Conservation (phyloP, 2,888 invertebrate genomes). For the Busseola fusca region DNA sequence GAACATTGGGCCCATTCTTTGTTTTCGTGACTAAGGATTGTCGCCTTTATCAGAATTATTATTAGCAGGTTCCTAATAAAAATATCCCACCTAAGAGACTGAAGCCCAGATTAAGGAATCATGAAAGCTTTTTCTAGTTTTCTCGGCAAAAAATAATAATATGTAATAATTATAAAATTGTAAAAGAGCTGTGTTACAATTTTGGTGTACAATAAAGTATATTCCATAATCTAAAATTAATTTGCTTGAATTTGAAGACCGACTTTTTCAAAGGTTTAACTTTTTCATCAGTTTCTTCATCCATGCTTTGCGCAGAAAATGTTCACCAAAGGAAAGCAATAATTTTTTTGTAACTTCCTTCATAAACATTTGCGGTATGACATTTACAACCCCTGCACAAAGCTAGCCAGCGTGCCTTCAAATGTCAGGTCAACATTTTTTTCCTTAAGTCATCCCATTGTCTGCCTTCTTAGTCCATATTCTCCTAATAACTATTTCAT, state of each 20-base stretch:
- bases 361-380: constrained; percentile 27
- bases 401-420: constrained; percentile 4
- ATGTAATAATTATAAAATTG: background rate
- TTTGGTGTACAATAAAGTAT: background rate
- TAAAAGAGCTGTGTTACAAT: background rate
- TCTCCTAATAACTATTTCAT: background rate
- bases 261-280: background rate
- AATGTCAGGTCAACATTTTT: constrained; percentile 24
- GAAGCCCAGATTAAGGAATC: background rate
- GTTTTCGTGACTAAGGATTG: background rate
- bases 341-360: constrained; percentile 4
- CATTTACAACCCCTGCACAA: constrained; percentile 44
- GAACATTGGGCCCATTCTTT: constrained; percentile 9
- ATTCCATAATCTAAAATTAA: background rate
- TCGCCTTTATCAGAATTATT: background rate
- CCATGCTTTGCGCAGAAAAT: background rate
- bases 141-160: too few species aligned
- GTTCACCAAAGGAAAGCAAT: background rate
- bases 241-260: background rate
- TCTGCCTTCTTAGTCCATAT: background rate
- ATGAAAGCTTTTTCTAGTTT: background rate
- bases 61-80: background rate
- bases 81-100: background rate
- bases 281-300: background rate
- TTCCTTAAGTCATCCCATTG: background rate